Evolutionary conservation across 2,888 invertebrate species (phyloP), one percentile per base, ranked within the genome.

Genomic region (Rotaria magnacalcarata): DNA sequence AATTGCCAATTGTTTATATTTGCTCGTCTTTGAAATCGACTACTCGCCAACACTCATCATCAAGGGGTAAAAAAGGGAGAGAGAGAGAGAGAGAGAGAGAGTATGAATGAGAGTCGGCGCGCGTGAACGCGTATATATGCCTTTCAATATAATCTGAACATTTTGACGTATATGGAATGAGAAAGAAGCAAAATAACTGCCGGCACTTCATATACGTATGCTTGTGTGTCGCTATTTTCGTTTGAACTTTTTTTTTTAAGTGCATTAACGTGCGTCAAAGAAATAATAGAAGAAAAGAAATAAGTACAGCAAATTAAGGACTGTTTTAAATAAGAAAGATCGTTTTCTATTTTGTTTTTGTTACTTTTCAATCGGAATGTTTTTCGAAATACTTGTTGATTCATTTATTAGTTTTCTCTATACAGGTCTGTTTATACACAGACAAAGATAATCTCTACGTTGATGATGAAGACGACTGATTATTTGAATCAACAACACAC

Each of bases 191-290:
- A 54, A 54, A 54, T 54, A 54, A 21, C 54, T 67, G 67, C 67
- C 67, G 67, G 67, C 67, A 67, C 67, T 67, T 34, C 67, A 67
- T 67, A 67, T 67, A 67, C 67, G 67, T 34, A 34, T 67, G 27
- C 34, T 67, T 67, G 67, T 67, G n/a, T n/a, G 34, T 67, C 67
- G n/a, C 67, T 67, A 11, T 67, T 11, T 34, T 67, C 67, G 67
- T 67, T 67, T 67, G 67, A 67, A 67, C 67, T 67, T 67, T 67
- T 67, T 67, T 67, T 67, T 67, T 67, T 8, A 67, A 67, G 67
- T 67, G 34, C 67, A 67, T 67, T 67, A 67, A 34, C 34, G 67
- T 34, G 34, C 14, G 67, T 34, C 67, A 34, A 67, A 67, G 67
- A 67, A 67, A 67, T 34, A 34, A 34, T 11, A 67, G 67, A 67